Conservation (phyloP, 2,113 vertebrate genomes). For the Girardinichthys multiradiatus region DNA sequence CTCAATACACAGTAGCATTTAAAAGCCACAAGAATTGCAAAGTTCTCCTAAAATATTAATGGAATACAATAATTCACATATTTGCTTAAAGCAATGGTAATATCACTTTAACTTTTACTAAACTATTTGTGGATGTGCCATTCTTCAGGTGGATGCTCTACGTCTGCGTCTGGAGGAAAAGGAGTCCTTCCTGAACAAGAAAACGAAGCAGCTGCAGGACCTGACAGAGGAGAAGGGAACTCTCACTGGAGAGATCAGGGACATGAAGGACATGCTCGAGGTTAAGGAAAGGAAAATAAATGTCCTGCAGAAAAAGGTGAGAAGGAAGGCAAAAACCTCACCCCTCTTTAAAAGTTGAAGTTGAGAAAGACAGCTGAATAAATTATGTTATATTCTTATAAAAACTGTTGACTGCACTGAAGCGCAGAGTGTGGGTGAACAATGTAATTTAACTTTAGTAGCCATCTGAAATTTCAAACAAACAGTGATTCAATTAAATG, state of each 20-base stretch:
- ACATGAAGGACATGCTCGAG: slow-evolving; percentile 99
- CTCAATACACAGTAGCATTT: no score
- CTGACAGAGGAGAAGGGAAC: slow-evolving; percentile 98
- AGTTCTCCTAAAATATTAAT: no score
- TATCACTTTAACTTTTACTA: background rate
- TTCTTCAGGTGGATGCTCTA: slow-evolving; percentile 92
- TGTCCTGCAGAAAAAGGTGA: slow-evolving; percentile 98
- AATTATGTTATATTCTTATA: background rate
- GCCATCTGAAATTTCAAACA: slow-evolving; percentile 14
- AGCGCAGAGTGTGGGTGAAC: background rate
- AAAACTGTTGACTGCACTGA: background rate
- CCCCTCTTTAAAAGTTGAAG: no score
- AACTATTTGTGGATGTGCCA: slow-evolving; percentile 1
- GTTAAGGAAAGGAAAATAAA: slow-evolving; percentile 99
- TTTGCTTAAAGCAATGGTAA: background rate
- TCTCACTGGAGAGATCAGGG: slow-evolving; percentile 94
- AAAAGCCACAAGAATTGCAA: no score
- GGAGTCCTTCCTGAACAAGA: slow-evolving; percentile 97
- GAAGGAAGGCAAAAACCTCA: slow-evolving; percentile 1
- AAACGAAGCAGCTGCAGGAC: slow-evolving; percentile 99
- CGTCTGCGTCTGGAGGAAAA: slow-evolving; percentile 97
- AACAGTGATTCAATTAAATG: background rate
- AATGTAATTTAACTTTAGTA: background rate
- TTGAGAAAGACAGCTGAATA: background rate
- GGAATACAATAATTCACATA: no score